Evolutionary conservation across 2,113 vertebrate species (phyloP).

Genomic region (Talpa occidentalis): DNA sequence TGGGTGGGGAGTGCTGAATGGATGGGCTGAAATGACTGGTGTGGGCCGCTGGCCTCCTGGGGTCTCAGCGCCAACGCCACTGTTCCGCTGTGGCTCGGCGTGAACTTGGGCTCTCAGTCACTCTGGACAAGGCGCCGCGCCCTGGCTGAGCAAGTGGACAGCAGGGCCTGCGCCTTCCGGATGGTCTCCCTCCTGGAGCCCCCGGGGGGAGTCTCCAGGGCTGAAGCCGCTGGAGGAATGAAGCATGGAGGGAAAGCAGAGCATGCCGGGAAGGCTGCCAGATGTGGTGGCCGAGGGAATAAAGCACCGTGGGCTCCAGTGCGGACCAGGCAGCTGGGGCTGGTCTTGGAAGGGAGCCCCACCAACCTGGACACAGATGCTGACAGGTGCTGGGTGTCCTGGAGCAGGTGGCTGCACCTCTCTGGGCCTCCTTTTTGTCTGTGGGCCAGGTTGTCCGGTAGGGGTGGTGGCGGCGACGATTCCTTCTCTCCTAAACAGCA

Average conservation of each 20-base stretch:
- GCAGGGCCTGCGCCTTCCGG: neutral
- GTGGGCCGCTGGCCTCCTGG: neutral
- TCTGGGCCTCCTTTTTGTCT: neutral
- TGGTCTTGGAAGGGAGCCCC: neutral
- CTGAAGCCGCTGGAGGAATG: neutral
- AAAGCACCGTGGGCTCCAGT: too few species aligned
- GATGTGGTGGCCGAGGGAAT: too few species aligned
- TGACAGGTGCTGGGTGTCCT: neutral
- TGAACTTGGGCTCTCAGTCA: neutral
- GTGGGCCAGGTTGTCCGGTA: rapidly evolving
- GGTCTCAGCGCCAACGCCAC: neutral
- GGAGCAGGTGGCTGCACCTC: too few species aligned
- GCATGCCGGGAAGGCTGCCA: neutral
- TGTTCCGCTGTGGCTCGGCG: neutral
- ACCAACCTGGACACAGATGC: too few species aligned
- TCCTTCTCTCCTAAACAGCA: neutral
- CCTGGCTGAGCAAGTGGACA: neutral
- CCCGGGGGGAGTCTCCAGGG: neutral
- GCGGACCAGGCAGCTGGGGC: neutral
- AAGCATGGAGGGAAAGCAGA: neutral
- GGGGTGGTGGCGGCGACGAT: too few species aligned
- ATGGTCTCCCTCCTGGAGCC: neutral
- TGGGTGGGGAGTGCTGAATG: neutral
- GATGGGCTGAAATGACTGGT: neutral
- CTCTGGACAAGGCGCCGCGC: neutral